Percentiles rank a stretch among this genome's conserved stretches.
Conservation (phyloP, 2,113 vertebrate species). For the Fregata magnificens region DNA sequence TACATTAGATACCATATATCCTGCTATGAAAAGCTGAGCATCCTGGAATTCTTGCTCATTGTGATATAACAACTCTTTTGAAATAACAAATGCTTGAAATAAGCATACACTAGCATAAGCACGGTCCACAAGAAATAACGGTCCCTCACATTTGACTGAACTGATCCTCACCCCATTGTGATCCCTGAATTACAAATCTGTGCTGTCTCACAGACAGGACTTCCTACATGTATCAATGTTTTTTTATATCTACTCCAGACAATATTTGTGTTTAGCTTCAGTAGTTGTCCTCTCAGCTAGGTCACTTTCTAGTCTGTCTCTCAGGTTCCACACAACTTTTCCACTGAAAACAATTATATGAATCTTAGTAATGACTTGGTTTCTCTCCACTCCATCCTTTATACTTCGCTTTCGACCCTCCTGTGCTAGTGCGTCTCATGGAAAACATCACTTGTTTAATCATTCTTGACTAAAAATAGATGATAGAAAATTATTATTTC, state of each 20-base stretch:
- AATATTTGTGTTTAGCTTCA: not conserved
- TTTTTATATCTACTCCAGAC: not conserved
- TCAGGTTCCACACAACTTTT: not conserved
- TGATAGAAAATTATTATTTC: not conserved
- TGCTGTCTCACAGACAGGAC: not conserved
- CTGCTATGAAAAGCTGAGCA: not conserved
- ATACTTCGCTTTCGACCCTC: not conserved
- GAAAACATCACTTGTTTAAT: not conserved
- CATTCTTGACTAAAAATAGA: not conserved
- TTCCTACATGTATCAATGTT: not conserved
- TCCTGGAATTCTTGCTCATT: not conserved
- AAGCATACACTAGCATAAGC: not conserved
- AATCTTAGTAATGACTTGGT: not conserved
- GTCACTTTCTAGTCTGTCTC: not conserved
- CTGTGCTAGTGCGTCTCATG: not conserved
- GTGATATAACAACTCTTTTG: fast-evolving
- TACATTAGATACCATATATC: not conserved
- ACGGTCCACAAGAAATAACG: not conserved
- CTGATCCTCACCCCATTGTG: not conserved
- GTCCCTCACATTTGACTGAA: not conserved
- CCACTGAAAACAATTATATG: not conserved
- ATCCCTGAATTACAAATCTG: not conserved
- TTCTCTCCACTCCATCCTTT: not conserved
- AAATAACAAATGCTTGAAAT: not conserved
- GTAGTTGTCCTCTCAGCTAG: not conserved